A percentile compares a stretch with the other conserved stretches of the same genome.
Conservation (phyloP, 2,797 vertebrate genomes). For the Glossophaga mutica region DNA sequence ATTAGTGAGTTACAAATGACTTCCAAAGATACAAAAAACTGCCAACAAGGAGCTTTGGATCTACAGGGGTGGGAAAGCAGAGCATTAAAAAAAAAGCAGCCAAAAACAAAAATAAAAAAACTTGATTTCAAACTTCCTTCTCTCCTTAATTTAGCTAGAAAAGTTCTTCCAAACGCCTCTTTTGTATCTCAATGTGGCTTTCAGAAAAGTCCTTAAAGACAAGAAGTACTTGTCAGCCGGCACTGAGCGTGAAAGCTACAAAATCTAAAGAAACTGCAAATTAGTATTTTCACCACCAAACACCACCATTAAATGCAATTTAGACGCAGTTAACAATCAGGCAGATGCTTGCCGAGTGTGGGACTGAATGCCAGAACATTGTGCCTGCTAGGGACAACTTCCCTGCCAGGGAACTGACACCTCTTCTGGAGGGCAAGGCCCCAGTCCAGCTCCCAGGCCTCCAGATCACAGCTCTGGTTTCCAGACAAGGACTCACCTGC, state of each 20-base stretch:
- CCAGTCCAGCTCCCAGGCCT: not conserved
- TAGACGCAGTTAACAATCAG: slow-evolving; percentile 27
- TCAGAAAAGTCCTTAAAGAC: slow-evolving; percentile 37
- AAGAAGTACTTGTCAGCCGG: slow-evolving; percentile 21
- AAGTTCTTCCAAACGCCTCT: not conserved
- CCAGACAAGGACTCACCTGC: slow-evolving; percentile 82
- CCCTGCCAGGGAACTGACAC: not conserved
- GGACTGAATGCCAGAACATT: not conserved
- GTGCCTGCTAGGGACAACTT: not conserved
- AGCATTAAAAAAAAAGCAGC: not conserved
- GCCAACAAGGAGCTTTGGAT: not conserved
- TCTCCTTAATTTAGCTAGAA: slow-evolving; percentile 43
- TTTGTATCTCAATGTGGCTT: not conserved
- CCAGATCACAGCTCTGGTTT: not conserved
- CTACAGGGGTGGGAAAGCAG: not conserved
- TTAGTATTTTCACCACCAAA: slow-evolving; percentile 52
- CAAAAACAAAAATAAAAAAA: not conserved
- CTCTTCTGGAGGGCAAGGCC: not conserved
- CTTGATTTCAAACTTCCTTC: slow-evolving; percentile 29
- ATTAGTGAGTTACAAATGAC: slow-evolving; percentile 25
- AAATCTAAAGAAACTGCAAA: slow-evolving; percentile 63
- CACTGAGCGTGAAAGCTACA: not conserved
- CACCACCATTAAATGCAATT: slow-evolving; percentile 44
- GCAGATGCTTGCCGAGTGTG: not conserved
- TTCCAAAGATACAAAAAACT: slow-evolving; percentile 45